Conservation (phyloP, 2,113 vertebrate species). For the Riparia riparia region DNA sequence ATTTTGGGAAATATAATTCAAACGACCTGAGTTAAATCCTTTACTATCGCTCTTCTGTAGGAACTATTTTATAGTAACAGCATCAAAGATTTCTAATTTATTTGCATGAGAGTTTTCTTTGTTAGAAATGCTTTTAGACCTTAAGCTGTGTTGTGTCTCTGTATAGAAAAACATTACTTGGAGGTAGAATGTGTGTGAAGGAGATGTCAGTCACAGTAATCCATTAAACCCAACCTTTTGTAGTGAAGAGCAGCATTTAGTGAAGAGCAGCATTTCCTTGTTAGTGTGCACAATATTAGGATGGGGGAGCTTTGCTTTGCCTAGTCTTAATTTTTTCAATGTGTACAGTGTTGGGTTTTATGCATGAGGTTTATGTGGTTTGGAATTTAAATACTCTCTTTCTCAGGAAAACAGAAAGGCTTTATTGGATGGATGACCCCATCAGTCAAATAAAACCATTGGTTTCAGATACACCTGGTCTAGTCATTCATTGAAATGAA, state of each 20-base stretch:
- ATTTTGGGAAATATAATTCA: slow-evolving; percentile 60
- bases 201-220: background rate
- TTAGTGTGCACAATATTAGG: background rate
- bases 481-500: background rate
- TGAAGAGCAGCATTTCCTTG: background rate
- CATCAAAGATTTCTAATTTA: background rate
- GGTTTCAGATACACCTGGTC: background rate
- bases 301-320: background rate
- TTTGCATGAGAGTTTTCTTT: background rate
- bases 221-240: background rate
- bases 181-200: background rate
- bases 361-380: background rate
- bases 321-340: background rate
- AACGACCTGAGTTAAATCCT: background rate
- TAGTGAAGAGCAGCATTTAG: background rate
- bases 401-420: background rate
- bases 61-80: background rate
- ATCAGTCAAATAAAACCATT: background rate
- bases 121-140: background rate
- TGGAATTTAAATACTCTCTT: background rate
- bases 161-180: background rate
- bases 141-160: background rate
- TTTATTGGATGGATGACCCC: background rate
- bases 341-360: background rate
- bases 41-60: background rate